Evolutionary conservation across 2,797 vertebrate species (phyloP).

Genomic region (Bovichtus variegatus): DNA sequence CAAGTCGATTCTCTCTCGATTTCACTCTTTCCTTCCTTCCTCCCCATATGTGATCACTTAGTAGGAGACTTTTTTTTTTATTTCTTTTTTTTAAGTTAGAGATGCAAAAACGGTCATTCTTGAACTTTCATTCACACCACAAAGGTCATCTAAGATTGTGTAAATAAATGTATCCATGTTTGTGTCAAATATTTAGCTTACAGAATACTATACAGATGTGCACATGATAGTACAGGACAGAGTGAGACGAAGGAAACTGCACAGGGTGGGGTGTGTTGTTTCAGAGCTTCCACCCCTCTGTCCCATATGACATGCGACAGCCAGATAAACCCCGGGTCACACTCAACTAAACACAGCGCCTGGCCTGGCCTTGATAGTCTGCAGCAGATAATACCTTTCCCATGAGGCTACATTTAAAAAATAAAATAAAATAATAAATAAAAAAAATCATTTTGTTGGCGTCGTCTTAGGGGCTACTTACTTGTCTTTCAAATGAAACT

Average conservation of each 20-base stretch:
- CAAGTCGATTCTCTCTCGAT: conserved; percentile 46
- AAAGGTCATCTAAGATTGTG: conserved; percentile 18
- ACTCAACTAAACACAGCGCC: conserved; percentile 22
- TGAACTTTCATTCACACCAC: conserved; percentile 29
- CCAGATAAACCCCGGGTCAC: conserved; percentile 51
- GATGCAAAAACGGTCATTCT: conserved; percentile 3
- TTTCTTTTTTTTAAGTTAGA: neutral
- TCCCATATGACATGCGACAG: conserved; percentile 45
- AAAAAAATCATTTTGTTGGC: neutral
- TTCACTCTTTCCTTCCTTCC: conserved; percentile 61
- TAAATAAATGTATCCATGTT: neutral
- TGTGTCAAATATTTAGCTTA: conserved; percentile 4
- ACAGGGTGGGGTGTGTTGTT: conserved; percentile 54
- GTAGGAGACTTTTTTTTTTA: neutral
- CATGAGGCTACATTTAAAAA: no score
- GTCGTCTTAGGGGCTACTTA: neutral
- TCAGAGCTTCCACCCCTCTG: conserved; percentile 36
- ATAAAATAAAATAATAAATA: no score
- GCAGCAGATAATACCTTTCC: conserved; percentile 31
- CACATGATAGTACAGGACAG: neutral
- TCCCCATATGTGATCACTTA: conserved; percentile 47
- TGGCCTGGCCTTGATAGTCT: neutral
- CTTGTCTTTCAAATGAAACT: neutral
- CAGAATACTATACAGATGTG: conserved; percentile 4
- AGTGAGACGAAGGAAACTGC: conserved; percentile 3